Percentiles rank a stretch among this genome's conserved stretches.
Conservation (phyloP, 2,888 invertebrate genomes). For the Tuberolachnus salignus region DNA sequence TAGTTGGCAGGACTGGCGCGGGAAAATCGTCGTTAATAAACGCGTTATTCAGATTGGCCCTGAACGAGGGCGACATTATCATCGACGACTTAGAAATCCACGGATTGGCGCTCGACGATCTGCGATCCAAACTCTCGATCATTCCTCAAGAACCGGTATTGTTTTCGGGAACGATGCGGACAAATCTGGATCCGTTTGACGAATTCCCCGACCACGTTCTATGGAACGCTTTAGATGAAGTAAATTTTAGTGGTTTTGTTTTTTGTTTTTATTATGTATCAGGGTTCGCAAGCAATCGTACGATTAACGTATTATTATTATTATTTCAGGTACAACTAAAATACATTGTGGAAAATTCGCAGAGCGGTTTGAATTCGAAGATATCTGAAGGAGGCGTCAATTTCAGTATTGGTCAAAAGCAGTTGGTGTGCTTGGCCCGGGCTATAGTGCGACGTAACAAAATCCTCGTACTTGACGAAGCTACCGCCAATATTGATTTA, state of each 20-base stretch:
- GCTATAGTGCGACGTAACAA: constrained; percentile 84
- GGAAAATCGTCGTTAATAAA: constrained; percentile 81
- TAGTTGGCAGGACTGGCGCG: constrained; percentile 84
- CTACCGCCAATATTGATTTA: constrained; percentile 91
- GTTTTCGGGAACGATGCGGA: constrained; percentile 84
- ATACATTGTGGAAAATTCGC: constrained; percentile 68
- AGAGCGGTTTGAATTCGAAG: constrained; percentile 71
- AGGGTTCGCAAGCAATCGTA: not conserved
- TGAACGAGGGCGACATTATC: constrained; percentile 76
- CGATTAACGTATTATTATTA: not conserved
- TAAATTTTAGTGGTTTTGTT: too few relatives aligned
- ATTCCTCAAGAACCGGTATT: constrained; percentile 86
- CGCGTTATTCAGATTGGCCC: constrained; percentile 80
- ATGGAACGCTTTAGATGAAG: constrained; percentile 85
- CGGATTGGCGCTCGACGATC: constrained; percentile 74
- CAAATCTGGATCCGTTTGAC: constrained; percentile 88
- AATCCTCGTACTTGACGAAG: constrained; percentile 88
- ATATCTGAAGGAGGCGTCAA: constrained; percentile 79
- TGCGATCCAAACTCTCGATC: constrained; percentile 79
- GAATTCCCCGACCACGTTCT: constrained; percentile 77
- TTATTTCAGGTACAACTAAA: constrained; percentile 74
- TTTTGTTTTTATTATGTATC: not conserved
- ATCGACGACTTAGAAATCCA: constrained; percentile 81
- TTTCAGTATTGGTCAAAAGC: constrained; percentile 89
- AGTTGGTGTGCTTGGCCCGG: constrained; percentile 86